Conservation (phyloP, 2,113 vertebrate genomes). For the Tachysurus fulvidraco region DNA sequence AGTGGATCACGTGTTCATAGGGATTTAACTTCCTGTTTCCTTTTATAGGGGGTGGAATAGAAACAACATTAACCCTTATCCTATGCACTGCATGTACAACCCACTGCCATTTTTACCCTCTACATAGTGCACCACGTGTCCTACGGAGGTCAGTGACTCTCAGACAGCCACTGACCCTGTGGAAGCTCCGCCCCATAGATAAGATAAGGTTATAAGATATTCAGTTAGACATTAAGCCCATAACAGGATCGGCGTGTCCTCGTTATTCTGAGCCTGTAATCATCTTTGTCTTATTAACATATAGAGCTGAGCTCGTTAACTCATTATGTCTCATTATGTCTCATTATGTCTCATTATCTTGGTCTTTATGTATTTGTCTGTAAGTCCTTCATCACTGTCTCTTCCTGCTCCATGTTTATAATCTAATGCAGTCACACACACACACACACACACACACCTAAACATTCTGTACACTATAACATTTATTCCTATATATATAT, state of each 20-base stretch:
- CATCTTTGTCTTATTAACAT: neutral
- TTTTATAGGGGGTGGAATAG: neutral
- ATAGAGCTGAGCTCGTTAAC: neutral
- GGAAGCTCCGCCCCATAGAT: neutral
- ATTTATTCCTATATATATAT: neutral
- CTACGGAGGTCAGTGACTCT: too few species aligned
- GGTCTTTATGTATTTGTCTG: neutral
- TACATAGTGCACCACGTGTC: neutral
- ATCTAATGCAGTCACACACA: neutral
- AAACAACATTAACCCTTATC: neutral
- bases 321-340: neutral
- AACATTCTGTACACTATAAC: neutral
- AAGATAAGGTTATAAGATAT: neutral
- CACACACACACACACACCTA: neutral
- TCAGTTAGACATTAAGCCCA: neutral
- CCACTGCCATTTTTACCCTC: neutral
- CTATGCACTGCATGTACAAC: neutral
- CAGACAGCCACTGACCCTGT: neutral
- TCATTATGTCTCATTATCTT: neutral
- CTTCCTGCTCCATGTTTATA: constrained; percentile 4
- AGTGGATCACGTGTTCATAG: too few species aligned
- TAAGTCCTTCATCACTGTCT: neutral
- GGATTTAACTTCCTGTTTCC: neutral
- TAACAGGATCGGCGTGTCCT: neutral
- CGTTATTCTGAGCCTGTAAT: constrained; percentile 8